Base-by-base conservation (phyloP, 2,113 vertebrate genomes). In the Ophthalmolycus amberensis region DNA sequence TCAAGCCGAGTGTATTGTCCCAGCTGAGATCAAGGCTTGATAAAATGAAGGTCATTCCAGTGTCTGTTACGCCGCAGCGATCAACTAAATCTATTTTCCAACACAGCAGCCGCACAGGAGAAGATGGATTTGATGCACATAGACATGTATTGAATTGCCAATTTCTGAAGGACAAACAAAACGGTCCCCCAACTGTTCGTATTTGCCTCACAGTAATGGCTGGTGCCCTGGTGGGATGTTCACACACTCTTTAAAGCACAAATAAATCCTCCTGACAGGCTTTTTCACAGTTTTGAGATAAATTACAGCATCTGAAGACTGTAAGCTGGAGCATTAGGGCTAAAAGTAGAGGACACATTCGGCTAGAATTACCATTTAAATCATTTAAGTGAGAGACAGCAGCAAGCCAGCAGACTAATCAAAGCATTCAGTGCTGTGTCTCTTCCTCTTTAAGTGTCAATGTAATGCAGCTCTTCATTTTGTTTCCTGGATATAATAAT, bases 61-160 rank as follows among this genome's bases (percentile, higher is more conserved):
- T 59, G 71, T 84, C 75, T 37, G 71, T 85, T 85, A 84, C 20
- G 27, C 67, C 27, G 50, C 66, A 81, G 84, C 88, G 82, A 87
- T 87, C 82, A 79, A 86, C 84, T 78, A 68, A 84, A 89, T 86
- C 84, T 81, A 86, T 89, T 86, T 81, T 78, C 77, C 80, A 81
- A 84, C 87, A 79, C 60, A 32, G 82, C 48, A 11, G 79, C 71
- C 1, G 44, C 22, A 38, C 16, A 65, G 50, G 71, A 65, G 64
- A 82, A 89, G 88, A 87, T 87, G 79, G 76, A 89, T 89, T 85
- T 46, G 50, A 83, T 82, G 82, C 85, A 63, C 85, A 77, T 70
- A 67, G 76, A 80, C 75, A 9, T 63, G n/a, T 80, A 87, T 87
- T 87, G 88, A 89, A 87, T 87, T 62, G 67, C 50, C 64, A 82